Evolutionary conservation across 2,888 invertebrate genomes (phyloP).

Genomic region (Melanargia galathea): DNA sequence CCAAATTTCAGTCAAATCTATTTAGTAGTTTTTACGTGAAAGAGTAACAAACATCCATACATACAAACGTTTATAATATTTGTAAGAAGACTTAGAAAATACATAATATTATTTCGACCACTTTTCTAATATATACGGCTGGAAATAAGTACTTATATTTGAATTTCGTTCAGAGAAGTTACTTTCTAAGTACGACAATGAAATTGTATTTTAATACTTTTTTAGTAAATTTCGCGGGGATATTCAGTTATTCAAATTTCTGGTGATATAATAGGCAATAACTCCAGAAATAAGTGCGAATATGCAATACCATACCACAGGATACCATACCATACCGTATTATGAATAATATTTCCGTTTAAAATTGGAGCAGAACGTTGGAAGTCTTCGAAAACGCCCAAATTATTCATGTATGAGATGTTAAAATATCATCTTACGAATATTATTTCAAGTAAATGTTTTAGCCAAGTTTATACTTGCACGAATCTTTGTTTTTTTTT

Average conservation of each 20-base stretch:
- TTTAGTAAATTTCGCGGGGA: not conserved
- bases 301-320: constrained; percentile 14
- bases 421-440: constrained; percentile 12
- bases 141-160: too few species aligned
- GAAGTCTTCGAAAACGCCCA: constrained; percentile 22
- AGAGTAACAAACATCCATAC: too few species aligned
- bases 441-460: not conserved
- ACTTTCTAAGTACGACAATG: not conserved
- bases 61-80: too few species aligned
- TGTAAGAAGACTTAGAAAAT: too few species aligned
- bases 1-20: too few species aligned
- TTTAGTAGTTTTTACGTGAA: too few species aligned
- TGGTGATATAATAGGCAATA: not conserved
- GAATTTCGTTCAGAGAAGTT: too few species aligned
- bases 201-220: not conserved
- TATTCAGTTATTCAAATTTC: constrained; percentile 10
- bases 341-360: constrained; percentile 20
- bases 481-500: not conserved
- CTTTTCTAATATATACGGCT: too few species aligned
- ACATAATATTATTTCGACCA: too few species aligned
- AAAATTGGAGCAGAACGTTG: not conserved
- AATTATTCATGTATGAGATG: constrained; percentile 37
- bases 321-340: too few species aligned
- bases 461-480: not conserved
- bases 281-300: not conserved